phyloP scores from a whole-genome alignment of 2,797 vertebrate genomes.

The Loriculus beryllinus region DNA sequence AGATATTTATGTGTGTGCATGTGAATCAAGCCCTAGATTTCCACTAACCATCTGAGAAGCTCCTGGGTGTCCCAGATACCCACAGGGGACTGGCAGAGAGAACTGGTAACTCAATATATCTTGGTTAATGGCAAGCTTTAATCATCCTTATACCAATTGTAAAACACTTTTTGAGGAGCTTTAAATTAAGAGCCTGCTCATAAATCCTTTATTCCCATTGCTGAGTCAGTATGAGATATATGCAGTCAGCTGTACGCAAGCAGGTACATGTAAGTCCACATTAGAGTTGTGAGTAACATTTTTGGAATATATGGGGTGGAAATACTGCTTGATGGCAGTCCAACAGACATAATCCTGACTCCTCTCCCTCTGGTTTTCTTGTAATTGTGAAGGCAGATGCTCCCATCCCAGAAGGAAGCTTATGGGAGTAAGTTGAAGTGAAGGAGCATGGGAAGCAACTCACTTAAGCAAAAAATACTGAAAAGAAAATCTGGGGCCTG shows the following conservation, averaged over 20 bases:
- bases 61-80: background rate
- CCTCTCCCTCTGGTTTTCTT: background rate
- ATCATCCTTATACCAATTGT: background rate
- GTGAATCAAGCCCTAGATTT: background rate
- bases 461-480: background rate
- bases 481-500: background rate
- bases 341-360: background rate
- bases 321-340: background rate
- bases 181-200: background rate
- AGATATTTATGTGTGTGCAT: background rate
- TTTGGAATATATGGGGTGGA: background rate
- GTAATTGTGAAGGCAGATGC: background rate
- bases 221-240: background rate
- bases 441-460: background rate
- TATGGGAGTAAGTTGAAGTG: background rate
- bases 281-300: background rate
- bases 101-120: background rate
- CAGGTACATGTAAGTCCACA: background rate
- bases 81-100: background rate
- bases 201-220: background rate
- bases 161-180: background rate
- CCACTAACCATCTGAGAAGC: background rate
- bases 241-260: background rate
- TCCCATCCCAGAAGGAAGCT: background rate
- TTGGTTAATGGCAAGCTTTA: background rate